Conservation (phyloP, 2,888 invertebrate species). For the Brassicogethes aeneus region DNA sequence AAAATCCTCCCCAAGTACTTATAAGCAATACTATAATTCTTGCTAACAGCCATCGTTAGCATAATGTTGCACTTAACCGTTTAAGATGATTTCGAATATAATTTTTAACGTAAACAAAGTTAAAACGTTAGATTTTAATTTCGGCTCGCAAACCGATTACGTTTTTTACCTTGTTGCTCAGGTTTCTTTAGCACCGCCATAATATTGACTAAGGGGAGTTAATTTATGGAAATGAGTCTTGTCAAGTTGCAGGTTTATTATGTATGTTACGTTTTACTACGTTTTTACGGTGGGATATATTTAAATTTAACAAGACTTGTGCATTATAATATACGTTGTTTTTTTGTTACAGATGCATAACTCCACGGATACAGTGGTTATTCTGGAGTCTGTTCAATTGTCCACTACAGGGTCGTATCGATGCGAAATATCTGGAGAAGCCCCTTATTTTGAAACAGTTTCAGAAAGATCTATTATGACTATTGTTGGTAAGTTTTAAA, state of each 20-base stretch:
- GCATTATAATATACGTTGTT: background rate
- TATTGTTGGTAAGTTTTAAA: slow-evolving; percentile 55
- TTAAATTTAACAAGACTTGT: too few relatives aligned
- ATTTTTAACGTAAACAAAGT: background rate
- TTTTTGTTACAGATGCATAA: slow-evolving; percentile 50
- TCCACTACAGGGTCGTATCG: slow-evolving; percentile 56
- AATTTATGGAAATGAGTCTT: background rate
- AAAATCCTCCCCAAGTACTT: background rate
- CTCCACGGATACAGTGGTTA: slow-evolving; percentile 57
- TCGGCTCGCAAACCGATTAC: background rate
- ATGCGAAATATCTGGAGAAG: slow-evolving; percentile 63
- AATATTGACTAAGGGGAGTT: background rate
- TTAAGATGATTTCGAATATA: background rate
- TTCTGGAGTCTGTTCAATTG: slow-evolving; percentile 54
- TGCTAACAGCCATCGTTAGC: background rate
- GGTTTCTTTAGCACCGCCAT: background rate
- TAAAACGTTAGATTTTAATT: background rate
- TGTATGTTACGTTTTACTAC: background rate
- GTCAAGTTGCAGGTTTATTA: background rate
- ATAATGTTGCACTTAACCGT: background rate
- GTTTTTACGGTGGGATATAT: background rate
- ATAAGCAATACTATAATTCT: background rate
- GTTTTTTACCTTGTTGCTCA: background rate
- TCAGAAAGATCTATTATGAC: slow-evolving; percentile 57
- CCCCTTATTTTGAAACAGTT: slow-evolving; percentile 61